These are phyloP conservation scores for Lordiphosa mommai DNA, from an alignment of 1,140 invertebrate species.

Conservation along the genomic window DNA sequence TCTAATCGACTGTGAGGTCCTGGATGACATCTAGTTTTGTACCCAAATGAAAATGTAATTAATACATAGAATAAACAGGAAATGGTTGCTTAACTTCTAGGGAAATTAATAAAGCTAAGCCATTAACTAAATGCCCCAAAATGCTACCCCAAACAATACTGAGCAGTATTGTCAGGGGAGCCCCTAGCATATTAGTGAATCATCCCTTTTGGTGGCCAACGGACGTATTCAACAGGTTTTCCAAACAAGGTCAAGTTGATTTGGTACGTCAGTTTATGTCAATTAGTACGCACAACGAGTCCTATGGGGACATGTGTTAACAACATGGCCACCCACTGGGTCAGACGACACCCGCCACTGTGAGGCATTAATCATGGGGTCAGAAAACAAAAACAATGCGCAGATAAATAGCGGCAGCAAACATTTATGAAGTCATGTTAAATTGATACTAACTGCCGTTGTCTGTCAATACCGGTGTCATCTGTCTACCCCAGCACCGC, in stretches of 20 bases:
- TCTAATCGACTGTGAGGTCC: too few relatives aligned
- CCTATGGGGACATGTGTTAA: constrained; percentile 9
- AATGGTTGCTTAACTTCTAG: too few relatives aligned
- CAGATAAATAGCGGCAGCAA: background rate
- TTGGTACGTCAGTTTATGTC: constrained; percentile 5
- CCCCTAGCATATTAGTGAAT: constrained; percentile 12
- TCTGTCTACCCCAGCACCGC: background rate
- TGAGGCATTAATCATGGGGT: constrained; percentile 58
- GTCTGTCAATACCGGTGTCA: constrained; percentile 45
- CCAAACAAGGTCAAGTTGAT: too few relatives aligned
- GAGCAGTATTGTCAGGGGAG: constrained; percentile 5
- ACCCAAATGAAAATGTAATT: too few relatives aligned
- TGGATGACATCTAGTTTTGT: too few relatives aligned
- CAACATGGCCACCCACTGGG: constrained; percentile 5
- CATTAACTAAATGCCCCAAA: background rate
- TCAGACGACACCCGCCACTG: background rate
- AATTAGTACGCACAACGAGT: constrained; percentile 30
- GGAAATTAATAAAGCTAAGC: too few relatives aligned
- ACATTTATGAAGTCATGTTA: constrained; percentile 50
- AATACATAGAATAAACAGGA: too few relatives aligned
- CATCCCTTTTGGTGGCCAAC: background rate
- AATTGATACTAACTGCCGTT: constrained; percentile 59
- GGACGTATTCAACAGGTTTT: constrained; percentile 22
- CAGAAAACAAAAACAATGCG: constrained; percentile 9
- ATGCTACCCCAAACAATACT: background rate